phyloP scores from a whole-genome alignment of 2,888 invertebrate species.

The Acanthosepion lycidas region DNA sequence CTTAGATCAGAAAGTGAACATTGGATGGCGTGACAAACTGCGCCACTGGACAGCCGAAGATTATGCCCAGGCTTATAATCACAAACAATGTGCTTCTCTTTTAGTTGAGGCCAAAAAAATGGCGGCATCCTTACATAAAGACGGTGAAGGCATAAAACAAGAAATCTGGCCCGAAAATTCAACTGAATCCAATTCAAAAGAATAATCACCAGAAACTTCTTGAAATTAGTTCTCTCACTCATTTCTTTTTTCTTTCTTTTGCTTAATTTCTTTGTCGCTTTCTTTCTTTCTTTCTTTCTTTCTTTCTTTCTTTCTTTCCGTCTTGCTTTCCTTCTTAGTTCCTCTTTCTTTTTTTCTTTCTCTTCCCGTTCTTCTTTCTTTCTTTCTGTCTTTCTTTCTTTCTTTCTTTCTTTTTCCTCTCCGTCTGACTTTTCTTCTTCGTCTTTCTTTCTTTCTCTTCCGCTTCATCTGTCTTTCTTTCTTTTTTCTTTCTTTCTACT shows the following conservation, averaged over 20 bases:
- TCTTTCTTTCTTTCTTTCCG: too few relatives aligned
- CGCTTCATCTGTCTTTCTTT: background rate
- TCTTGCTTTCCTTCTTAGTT: too few relatives aligned
- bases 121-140: background rate
- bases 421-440: background rate
- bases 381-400: background rate
- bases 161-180: background rate
- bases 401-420: background rate
- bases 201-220: background rate
- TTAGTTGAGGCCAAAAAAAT: background rate
- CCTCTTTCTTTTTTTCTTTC: background rate
- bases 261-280: too few relatives aligned
- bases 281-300: too few relatives aligned
- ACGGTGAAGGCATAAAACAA: too few relatives aligned
- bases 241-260: too few relatives aligned
- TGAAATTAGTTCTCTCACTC: too few relatives aligned
- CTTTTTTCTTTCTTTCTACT: background rate
- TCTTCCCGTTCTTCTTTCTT: background rate
- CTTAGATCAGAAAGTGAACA: background rate
- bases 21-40: background rate
- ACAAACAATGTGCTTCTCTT: background rate
- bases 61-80: background rate
- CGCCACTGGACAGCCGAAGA: slow-evolving; percentile 36
- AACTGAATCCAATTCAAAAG: background rate
- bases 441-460: background rate